These are phyloP conservation scores for Clarias laeviceps DNA, from an alignment of 2,797 vertebrate species.

Conservation along the genomic window DNA sequence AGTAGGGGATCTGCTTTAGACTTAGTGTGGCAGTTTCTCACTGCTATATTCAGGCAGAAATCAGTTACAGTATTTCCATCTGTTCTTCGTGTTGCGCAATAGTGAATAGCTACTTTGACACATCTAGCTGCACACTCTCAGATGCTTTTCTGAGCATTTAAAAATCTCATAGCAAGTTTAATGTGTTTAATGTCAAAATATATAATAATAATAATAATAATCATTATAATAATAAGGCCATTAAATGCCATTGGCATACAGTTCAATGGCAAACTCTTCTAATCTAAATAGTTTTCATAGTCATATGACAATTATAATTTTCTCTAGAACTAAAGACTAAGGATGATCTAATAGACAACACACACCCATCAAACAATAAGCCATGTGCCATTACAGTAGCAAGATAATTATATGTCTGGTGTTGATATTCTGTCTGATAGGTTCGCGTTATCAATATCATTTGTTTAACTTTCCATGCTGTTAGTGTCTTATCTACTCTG, in stretches of 20 bases:
- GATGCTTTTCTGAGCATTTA: background rate
- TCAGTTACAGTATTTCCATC: background rate
- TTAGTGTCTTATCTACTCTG: constrained; percentile 11
- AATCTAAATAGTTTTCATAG: background rate
- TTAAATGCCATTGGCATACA: background rate
- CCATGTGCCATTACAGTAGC: background rate
- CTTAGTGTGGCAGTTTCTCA: background rate
- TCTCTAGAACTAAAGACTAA: constrained; percentile 14
- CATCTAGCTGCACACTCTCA: background rate
- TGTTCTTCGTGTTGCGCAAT: background rate
- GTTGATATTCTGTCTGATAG: constrained; percentile 12
- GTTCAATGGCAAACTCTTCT: background rate
- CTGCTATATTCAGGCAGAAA: background rate
- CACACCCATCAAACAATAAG: background rate
- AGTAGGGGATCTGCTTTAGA: background rate
- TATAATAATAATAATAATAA: too few species aligned
- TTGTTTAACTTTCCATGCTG: constrained; percentile 21
- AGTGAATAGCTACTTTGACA: background rate
- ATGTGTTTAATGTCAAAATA: background rate
- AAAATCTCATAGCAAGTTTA: background rate
- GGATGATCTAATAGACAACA: background rate
- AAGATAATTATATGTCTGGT: background rate
- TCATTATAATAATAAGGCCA: too few species aligned
- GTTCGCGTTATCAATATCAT: constrained; percentile 14
- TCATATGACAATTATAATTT: background rate